A percentile compares a stretch with the other conserved stretches of the same genome.
Evolutionary conservation across 2,888 invertebrate genomes (phyloP).

Genomic region (Latheticus oryzae): DNA sequence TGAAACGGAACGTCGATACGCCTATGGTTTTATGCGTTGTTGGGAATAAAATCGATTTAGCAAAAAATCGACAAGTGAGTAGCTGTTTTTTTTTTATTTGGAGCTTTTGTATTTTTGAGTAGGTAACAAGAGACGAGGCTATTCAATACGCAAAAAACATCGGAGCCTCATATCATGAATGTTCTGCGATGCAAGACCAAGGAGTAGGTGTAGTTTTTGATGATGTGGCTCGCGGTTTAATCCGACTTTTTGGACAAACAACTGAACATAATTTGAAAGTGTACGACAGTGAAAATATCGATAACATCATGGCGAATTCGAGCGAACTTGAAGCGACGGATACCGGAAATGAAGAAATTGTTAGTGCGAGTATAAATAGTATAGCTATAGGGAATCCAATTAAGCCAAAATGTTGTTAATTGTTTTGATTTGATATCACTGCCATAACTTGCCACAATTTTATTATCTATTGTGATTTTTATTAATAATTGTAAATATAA

Average conservation of each 20-base stretch:
- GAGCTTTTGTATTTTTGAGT: slow-evolving; percentile 21
- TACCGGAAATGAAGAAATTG: slow-evolving; percentile 73
- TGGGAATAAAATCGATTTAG: slow-evolving; percentile 88
- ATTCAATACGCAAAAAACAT: slow-evolving; percentile 81
- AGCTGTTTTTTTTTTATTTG: not conserved
- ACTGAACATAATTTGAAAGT: slow-evolving; percentile 68
- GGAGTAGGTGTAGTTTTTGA: slow-evolving; percentile 66
- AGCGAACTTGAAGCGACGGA: slow-evolving; percentile 72
- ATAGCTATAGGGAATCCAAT: slow-evolving; percentile 78
- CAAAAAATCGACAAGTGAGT: slow-evolving; percentile 71
- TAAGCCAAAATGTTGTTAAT: slow-evolving; percentile 71
- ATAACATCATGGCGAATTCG: slow-evolving; percentile 66
- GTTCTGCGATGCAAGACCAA: slow-evolving; percentile 82
- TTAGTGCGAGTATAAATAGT: slow-evolving; percentile 73
- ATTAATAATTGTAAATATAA: too few relatives aligned
- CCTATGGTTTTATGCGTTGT: slow-evolving; percentile 83
- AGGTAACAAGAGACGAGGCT: slow-evolving; percentile 75
- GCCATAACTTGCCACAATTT: too few relatives aligned
- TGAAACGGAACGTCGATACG: slow-evolving; percentile 82
- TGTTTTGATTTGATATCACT: slow-evolving; percentile 1
- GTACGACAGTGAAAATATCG: slow-evolving; percentile 68
- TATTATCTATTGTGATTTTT: slow-evolving; percentile 6
- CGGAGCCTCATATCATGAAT: slow-evolving; percentile 86
- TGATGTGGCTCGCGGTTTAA: slow-evolving; percentile 73
- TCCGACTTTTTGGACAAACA: slow-evolving; percentile 68